Percentiles rank a stretch among this genome's conserved stretches.
phyloP scores from a whole-genome alignment of 2,888 invertebrate species.

The Laothoe populi region DNA sequence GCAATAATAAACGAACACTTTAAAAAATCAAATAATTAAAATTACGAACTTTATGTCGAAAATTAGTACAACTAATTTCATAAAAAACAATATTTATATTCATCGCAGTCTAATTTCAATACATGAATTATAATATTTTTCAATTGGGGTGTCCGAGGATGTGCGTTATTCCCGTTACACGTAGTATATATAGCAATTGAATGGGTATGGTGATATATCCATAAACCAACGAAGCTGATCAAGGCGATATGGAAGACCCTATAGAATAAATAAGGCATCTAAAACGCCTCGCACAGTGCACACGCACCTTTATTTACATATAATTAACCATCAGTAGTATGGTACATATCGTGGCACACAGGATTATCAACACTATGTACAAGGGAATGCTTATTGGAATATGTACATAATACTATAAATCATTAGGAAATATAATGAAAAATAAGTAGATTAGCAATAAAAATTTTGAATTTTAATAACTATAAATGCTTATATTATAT shows the following conservation, averaged over 20 bases:
- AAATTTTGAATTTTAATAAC: neutral
- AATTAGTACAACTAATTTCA: too few species aligned
- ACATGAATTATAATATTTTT: too few species aligned
- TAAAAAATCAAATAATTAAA: too few species aligned
- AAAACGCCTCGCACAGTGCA: neutral
- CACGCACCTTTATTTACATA: conserved; percentile 1
- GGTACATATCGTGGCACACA: neutral
- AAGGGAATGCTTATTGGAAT: conserved; percentile 7
- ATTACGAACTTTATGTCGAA: too few species aligned
- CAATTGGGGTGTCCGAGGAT: too few species aligned
- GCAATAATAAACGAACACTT: too few species aligned
- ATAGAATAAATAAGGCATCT: neutral
- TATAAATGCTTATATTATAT: conserved; percentile 10
- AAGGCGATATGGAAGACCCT: neutral
- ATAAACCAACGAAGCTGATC: neutral
- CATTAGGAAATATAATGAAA: neutral
- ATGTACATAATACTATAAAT: neutral
- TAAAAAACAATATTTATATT: too few species aligned
- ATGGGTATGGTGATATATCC: too few species aligned
- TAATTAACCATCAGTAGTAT: neutral
- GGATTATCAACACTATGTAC: conserved; percentile 15
- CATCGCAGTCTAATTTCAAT: too few species aligned
- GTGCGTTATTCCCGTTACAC: too few species aligned
- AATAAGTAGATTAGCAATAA: neutral
- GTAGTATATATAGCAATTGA: too few species aligned